phyloP scores from a whole-genome alignment of 1,140 invertebrate species.

The Meloidogyne hapla region DNA sequence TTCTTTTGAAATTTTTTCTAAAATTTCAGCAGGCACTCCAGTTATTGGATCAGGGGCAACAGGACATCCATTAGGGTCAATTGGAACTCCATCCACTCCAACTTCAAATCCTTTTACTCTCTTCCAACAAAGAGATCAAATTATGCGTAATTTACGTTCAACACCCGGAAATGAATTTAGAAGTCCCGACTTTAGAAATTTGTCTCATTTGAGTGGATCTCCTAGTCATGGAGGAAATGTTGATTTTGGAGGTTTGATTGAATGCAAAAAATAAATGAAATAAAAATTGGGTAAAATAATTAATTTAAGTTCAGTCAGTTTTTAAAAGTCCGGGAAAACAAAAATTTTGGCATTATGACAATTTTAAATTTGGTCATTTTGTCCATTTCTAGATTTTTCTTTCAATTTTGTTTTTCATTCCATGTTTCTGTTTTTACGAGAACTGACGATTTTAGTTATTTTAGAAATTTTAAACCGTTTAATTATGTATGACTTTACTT shows the following conservation, averaged over 20 bases:
- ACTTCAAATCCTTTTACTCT: slow-evolving; percentile 14
- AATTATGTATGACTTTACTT: background rate
- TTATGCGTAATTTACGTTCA: slow-evolving; percentile 18
- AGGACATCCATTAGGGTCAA: background rate
- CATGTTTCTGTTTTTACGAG: background rate
- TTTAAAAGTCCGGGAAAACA: background rate
- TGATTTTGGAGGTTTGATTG: slow-evolving; percentile 24
- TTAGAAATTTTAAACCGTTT: background rate
- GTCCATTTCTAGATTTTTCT: background rate
- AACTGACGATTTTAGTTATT: background rate
- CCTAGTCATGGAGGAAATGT: slow-evolving; percentile 9
- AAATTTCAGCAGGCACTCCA: background rate
- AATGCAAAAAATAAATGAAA: background rate
- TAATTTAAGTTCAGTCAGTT: no score
- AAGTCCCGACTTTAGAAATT: slow-evolving; percentile 10
- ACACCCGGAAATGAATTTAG: slow-evolving; percentile 11
- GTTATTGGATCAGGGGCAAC: background rate
- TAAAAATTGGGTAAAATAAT: background rate
- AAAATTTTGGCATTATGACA: background rate
- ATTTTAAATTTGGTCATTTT: background rate
- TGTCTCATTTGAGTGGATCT: slow-evolving; percentile 5
- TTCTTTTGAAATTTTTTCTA: background rate
- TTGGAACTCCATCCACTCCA: background rate
- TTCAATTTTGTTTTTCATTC: background rate
- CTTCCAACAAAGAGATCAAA: slow-evolving; percentile 23